Conservation (phyloP, 2,113 vertebrate species). For the Otolemur garnettii region DNA sequence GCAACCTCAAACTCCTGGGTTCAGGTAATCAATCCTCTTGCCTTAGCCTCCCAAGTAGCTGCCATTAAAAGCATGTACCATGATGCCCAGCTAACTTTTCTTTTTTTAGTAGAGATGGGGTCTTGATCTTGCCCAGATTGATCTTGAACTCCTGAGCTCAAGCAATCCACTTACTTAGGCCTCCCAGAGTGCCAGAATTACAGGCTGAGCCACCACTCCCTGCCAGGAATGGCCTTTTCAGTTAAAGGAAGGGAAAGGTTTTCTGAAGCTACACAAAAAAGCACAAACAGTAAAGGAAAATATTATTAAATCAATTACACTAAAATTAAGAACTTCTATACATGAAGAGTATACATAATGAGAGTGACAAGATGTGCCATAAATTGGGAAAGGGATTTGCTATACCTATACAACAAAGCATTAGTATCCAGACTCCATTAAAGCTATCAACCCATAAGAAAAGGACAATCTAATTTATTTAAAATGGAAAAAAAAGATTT, state of each 20-base stretch:
- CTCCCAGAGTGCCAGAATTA: too few species aligned
- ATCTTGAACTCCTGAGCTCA: too few species aligned
- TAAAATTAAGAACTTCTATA: background rate
- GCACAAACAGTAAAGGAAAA: background rate
- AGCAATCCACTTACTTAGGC: too few species aligned
- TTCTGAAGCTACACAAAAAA: conserved; percentile 5
- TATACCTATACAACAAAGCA: background rate
- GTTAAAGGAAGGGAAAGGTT: background rate
- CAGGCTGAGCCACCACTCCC: too few species aligned
- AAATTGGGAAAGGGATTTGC: background rate
- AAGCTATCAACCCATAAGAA: background rate
- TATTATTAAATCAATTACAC: background rate
- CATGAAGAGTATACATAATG: background rate
- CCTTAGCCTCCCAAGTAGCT: too few species aligned
- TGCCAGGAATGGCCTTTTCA: background rate
- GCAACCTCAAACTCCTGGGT: too few species aligned
- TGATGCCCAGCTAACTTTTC: too few species aligned
- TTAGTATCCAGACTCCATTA: background rate
- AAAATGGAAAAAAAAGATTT: background rate
- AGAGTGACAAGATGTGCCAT: background rate
- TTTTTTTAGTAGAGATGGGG: too few species aligned
- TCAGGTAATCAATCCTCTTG: too few species aligned
- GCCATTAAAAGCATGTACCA: too few species aligned
- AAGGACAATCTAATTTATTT: conserved; percentile 13
- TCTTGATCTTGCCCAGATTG: too few species aligned